Percentiles rank a stretch among this genome's conserved stretches.
phyloP scores from a whole-genome alignment of 2,113 vertebrate species.

The Orientallactaga bullata region DNA sequence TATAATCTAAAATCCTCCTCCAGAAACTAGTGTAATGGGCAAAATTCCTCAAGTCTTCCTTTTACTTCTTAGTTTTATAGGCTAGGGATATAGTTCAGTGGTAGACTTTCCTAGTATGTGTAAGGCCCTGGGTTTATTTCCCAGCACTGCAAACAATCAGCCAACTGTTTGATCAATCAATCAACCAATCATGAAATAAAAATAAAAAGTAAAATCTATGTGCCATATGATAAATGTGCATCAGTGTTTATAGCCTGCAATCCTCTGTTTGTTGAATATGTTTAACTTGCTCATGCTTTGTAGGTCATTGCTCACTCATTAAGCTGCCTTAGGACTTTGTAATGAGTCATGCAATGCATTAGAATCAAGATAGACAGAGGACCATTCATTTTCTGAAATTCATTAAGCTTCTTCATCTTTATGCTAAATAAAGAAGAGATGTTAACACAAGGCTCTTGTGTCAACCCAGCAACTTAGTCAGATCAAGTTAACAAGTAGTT shows the following conservation, averaged over 20 bases:
- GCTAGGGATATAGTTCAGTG: neutral
- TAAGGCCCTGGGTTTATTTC: neutral
- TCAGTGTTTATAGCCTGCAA: neutral
- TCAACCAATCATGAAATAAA: neutral
- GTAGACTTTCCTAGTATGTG: neutral
- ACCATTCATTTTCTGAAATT: slow-evolving; percentile 35
- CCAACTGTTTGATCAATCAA: neutral
- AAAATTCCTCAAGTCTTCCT: neutral
- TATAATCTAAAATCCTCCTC: neutral
- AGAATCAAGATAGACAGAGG: slow-evolving; percentile 1
- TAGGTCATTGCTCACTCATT: neutral
- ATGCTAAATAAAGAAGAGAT: slow-evolving; percentile 8
- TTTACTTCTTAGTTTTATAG: slow-evolving; percentile 24
- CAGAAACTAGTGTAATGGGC: neutral
- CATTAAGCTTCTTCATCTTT: slow-evolving; percentile 32
- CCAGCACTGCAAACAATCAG: neutral
- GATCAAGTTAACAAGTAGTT: neutral
- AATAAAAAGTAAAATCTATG: neutral
- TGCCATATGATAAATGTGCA: neutral
- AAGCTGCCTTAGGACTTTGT: neutral
- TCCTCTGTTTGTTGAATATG: neutral
- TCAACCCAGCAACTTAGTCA: neutral
- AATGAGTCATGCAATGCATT: neutral
- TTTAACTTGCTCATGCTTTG: neutral
- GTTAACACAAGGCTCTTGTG: neutral